Conservation (phyloP, 1,140 invertebrate genomes). For the Drosophila lacertosa region DNA sequence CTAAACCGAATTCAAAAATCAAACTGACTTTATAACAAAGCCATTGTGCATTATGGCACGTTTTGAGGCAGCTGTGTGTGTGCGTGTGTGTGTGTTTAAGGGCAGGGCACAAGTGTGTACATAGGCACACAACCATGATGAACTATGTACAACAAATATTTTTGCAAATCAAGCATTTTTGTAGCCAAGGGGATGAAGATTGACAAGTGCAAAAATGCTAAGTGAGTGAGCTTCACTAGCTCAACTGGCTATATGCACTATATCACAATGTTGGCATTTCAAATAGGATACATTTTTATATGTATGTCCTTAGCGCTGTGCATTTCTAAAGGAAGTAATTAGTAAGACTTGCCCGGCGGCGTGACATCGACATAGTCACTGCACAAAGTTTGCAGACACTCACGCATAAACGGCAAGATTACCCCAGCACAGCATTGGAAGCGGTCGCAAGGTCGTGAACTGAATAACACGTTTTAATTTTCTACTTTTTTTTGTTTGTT, state of each 20-base stretch:
- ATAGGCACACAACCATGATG: slow-evolving; percentile 19
- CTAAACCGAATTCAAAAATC: slow-evolving; percentile 1
- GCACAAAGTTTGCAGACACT: slow-evolving; percentile 19
- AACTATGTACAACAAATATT: slow-evolving; percentile 40
- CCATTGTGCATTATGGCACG: slow-evolving; percentile 16
- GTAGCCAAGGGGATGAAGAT: slow-evolving; percentile 22
- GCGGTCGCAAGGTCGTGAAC: slow-evolving; percentile 40
- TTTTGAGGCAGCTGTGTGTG: slow-evolving; percentile 2
- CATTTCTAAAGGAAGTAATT: slow-evolving; percentile 26
- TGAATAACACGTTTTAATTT: slow-evolving; percentile 36
- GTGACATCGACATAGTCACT: slow-evolving; percentile 9
- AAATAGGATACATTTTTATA: not conserved
- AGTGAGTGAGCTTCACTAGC: slow-evolving; percentile 10
- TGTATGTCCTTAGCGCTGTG: not conserved
- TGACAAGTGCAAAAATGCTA: slow-evolving; percentile 28
- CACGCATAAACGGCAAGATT: slow-evolving; percentile 27
- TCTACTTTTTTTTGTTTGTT: not conserved
- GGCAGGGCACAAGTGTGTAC: slow-evolving; percentile 18
- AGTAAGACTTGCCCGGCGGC: slow-evolving; percentile 23
- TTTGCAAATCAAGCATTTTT: slow-evolving; percentile 61
- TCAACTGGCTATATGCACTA: slow-evolving; percentile 14
- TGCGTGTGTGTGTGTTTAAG: slow-evolving; percentile 7
- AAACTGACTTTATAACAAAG: slow-evolving; percentile 10
- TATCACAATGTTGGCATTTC: not conserved
- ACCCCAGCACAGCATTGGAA: slow-evolving; percentile 27